Evolutionary conservation across 2,888 invertebrate species (phyloP).

Genomic region (Aquatica leii): DNA sequence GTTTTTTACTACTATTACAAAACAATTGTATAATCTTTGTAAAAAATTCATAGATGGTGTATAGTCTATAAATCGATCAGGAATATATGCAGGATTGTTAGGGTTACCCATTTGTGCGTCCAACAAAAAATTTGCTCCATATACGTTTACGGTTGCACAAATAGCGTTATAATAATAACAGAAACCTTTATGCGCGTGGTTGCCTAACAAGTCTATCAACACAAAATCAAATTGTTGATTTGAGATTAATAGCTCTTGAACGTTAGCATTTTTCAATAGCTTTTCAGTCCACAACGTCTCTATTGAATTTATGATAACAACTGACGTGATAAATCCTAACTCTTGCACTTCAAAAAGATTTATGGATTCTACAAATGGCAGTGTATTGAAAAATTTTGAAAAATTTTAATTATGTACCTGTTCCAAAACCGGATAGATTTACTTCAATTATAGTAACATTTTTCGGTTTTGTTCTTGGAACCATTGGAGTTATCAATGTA

Average conservation of each 20-base stretch:
- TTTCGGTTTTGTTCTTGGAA: neutral
- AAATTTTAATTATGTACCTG: neutral
- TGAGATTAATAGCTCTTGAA: constrained; percentile 49
- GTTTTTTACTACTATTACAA: constrained; percentile 44
- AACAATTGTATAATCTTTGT: constrained; percentile 63
- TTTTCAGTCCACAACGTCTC: constrained; percentile 9
- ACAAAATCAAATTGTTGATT: constrained; percentile 55
- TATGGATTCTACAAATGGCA: no score
- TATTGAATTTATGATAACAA: constrained; percentile 36
- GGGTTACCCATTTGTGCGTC: constrained; percentile 62
- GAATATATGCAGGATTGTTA: constrained; percentile 61
- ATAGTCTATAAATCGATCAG: constrained; percentile 58
- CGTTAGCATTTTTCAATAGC: constrained; percentile 54
- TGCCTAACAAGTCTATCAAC: constrained; percentile 60
- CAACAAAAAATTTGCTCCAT: constrained; percentile 58
- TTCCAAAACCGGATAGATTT: neutral
- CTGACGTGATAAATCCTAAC: neutral
- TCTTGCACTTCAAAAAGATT: neutral
- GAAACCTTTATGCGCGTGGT: constrained; percentile 59
- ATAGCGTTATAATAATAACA: constrained; percentile 53
- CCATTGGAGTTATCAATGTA: constrained; percentile 13
- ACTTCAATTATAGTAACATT: constrained; percentile 11
- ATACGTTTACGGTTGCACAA: constrained; percentile 54
- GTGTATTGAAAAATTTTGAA: no score
- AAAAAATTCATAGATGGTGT: constrained; percentile 62